These are phyloP conservation scores for Lithophane leautieri DNA, from an alignment of 2,888 invertebrate genomes.

Conservation along the genomic window DNA sequence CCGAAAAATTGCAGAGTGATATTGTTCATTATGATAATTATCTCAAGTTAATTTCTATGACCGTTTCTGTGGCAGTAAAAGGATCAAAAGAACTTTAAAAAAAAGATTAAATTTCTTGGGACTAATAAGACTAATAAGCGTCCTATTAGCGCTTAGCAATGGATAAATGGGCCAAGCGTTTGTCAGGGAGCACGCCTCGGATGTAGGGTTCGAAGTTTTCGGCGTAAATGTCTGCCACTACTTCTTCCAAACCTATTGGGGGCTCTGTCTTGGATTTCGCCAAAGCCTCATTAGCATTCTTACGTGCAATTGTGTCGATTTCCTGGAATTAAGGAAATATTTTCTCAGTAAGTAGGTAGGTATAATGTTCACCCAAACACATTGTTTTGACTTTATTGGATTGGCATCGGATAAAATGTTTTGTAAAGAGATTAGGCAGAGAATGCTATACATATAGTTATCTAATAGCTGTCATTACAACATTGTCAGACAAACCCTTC, in stretches of 20 bases:
- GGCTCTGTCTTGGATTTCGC: not conserved
- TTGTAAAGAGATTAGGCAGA: no score
- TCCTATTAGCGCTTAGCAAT: constrained; percentile 21
- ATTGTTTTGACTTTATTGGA: not conserved
- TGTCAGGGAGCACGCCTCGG: constrained; percentile 22
- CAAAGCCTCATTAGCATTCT: fast-evolving
- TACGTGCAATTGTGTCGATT: not conserved
- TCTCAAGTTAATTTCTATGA: not conserved
- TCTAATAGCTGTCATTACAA: no score
- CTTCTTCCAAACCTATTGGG: constrained; percentile 1
- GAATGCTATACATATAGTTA: no score
- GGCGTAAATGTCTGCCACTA: constrained; percentile 20
- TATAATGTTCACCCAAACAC: not conserved
- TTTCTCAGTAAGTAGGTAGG: no score
- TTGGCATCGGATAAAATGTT: not conserved
- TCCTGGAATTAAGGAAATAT: constrained; percentile 20
- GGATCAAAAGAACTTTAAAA: not conserved
- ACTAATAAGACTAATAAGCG: not conserved
- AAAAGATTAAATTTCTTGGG: not conserved
- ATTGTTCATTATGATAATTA: constrained; percentile 1
- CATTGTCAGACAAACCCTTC: no score
- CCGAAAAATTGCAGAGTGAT: no score
- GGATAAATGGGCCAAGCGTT: not conserved
- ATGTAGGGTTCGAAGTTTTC: not conserved
- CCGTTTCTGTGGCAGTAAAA: not conserved